phyloP scores from a whole-genome alignment of 2,797 vertebrate genomes.

The Catharus ustulatus region DNA sequence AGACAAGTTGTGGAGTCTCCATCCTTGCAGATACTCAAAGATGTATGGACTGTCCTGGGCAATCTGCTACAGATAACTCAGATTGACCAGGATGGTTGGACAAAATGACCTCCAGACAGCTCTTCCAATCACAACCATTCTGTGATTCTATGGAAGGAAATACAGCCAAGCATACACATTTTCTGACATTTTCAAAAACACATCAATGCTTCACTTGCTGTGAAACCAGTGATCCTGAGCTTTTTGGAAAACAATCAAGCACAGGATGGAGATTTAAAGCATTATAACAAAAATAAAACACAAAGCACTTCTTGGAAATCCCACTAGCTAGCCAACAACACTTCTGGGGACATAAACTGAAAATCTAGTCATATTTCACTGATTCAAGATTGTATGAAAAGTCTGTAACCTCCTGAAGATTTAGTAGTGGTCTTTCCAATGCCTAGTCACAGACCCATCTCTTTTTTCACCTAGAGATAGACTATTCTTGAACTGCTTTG shows the following conservation, averaged over 20 bases:
- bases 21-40: not conserved
- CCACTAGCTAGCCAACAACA: not conserved
- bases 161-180: not conserved
- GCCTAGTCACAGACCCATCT: not conserved
- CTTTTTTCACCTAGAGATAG: not conserved
- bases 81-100: not conserved
- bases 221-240: not conserved
- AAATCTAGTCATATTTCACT: not conserved
- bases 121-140: not conserved
- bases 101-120: not conserved
- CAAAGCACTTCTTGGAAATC: not conserved
- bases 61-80: not conserved
- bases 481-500: not conserved
- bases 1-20: not conserved
- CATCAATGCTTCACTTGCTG: not conserved
- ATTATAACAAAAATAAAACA: not conserved
- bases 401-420: not conserved
- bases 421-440: not conserved
- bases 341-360: not conserved
- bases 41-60: not conserved
- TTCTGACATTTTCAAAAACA: not conserved
- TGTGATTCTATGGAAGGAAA: not conserved
- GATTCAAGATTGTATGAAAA: not conserved
- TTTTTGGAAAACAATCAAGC: not conserved
- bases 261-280: not conserved